A percentile compares a stretch with the other conserved stretches of the same genome.
phyloP scores from a whole-genome alignment of 2,888 invertebrate genomes.

The Sisyra nigra region DNA sequence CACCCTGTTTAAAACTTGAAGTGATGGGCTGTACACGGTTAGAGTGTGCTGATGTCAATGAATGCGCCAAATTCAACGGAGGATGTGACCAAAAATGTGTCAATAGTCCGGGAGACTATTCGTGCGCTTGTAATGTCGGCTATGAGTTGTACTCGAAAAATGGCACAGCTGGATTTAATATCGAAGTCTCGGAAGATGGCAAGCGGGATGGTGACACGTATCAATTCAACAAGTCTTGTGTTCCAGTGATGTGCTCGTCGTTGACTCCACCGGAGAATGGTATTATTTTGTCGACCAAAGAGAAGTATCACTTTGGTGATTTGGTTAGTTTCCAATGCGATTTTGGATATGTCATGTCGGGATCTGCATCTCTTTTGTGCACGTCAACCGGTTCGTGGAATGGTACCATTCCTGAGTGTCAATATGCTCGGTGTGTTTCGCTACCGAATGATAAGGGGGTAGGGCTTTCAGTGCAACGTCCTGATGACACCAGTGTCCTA shows the following conservation, averaged over 20 bases:
- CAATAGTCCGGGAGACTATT: slow-evolving; percentile 75
- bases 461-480: slow-evolving; percentile 60
- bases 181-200: slow-evolving; percentile 74
- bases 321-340: slow-evolving; percentile 83
- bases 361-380: slow-evolving; percentile 72
- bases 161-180: slow-evolving; percentile 74
- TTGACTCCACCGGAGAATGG: slow-evolving; percentile 72
- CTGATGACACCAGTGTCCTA: slow-evolving; percentile 66
- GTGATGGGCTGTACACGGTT: slow-evolving; percentile 84
- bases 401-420: slow-evolving; percentile 82
- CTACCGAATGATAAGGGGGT: slow-evolving; percentile 79
- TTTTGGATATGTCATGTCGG: slow-evolving; percentile 86
- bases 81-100: slow-evolving; percentile 89
- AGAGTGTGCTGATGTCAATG: slow-evolving; percentile 79
- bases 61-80: slow-evolving; percentile 72
- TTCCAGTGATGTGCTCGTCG: slow-evolving; percentile 77
- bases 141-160: slow-evolving; percentile 76
- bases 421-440: slow-evolving; percentile 82
- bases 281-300: slow-evolving; percentile 62
- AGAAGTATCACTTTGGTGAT: slow-evolving; percentile 77
- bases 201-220: slow-evolving; percentile 76
- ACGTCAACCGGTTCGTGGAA: slow-evolving; percentile 87
- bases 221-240: slow-evolving; percentile 87
- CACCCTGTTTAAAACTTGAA: slow-evolving; percentile 80
- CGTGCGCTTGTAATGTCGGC: slow-evolving; percentile 82